A percentile compares a stretch with the other conserved stretches of the same genome.
Evolutionary conservation across 2,113 vertebrate species (phyloP).

Genomic region (Ursus arctos): DNA sequence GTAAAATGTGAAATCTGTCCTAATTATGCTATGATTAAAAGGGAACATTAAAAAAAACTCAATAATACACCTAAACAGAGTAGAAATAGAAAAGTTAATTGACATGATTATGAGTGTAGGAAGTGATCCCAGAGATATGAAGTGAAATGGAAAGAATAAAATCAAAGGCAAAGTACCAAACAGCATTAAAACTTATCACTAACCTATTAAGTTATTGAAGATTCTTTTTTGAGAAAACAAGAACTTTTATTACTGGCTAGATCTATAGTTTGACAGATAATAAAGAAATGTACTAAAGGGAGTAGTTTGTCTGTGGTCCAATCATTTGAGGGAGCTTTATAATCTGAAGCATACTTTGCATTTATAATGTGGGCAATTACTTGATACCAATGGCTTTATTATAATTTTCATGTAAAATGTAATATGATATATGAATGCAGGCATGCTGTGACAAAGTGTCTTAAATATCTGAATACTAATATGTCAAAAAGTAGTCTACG

Average conservation of each 20-base stretch:
- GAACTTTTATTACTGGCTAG: neutral
- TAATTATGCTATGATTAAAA: conserved; percentile 58
- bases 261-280: neutral
- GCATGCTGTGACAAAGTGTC: neutral
- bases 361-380: conserved; percentile 12
- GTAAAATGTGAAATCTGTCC: conserved; percentile 46
- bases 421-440: neutral
- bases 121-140: conserved; percentile 43
- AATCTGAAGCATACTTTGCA: conserved; percentile 20
- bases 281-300: neutral
- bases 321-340: conserved; percentile 11
- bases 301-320: neutral
- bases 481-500: neutral
- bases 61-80: neutral
- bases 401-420: neutral
- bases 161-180: conserved; percentile 21
- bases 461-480: conserved; percentile 1
- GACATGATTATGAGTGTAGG: conserved; percentile 18
- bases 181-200: neutral
- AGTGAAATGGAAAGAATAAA: conserved; percentile 53
- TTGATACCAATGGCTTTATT: neutral
- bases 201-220: conserved; percentile 7
- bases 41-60: conserved; percentile 13
- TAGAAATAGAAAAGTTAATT: conserved; percentile 66
- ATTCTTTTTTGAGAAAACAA: neutral